These are phyloP conservation scores for Apocheima hispidaria DNA, from an alignment of 2,888 invertebrate species.

Conservation along the genomic window DNA sequence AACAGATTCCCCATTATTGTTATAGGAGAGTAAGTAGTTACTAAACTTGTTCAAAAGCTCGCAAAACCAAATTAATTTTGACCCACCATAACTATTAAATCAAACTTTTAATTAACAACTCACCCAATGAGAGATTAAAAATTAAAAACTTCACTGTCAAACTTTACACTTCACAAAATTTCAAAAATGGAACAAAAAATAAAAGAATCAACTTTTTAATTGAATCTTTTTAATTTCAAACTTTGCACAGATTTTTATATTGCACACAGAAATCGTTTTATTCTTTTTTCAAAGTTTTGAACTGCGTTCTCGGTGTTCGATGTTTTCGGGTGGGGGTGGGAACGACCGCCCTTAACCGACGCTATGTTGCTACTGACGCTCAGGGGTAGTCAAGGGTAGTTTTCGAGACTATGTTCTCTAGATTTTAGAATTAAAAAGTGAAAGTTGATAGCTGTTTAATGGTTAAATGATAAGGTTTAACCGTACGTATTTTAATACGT, in stretches of 20 bases:
- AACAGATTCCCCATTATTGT: neutral
- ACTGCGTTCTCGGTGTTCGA: constrained; percentile 23
- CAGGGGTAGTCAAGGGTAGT: constrained; percentile 33
- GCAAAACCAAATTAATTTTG: neutral
- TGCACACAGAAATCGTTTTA: neutral
- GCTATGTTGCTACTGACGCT: constrained; percentile 32
- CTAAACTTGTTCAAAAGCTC: neutral
- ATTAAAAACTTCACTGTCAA: constrained; percentile 24
- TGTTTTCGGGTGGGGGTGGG: constrained; percentile 13
- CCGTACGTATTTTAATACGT: too few species aligned
- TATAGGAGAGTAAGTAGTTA: neutral
- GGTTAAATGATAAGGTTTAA: neutral
- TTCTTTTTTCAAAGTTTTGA: constrained; percentile 20
- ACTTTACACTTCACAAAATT: constrained; percentile 35
- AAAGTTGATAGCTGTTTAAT: neutral
- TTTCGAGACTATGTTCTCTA: constrained; percentile 7
- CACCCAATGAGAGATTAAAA: constrained; percentile 23
- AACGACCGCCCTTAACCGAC: constrained; percentile 32
- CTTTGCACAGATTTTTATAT: constrained; percentile 12
- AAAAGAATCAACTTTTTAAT: constrained; percentile 5
- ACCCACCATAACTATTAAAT: constrained; percentile 14
- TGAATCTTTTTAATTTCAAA: constrained; percentile 5
- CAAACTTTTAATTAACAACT: constrained; percentile 23
- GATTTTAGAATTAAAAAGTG: neutral
- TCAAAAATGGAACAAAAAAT: constrained; percentile 8